Evolutionary conservation across 2,797 vertebrate species (phyloP).

Genomic region (Micromesistius poutassou): DNA sequence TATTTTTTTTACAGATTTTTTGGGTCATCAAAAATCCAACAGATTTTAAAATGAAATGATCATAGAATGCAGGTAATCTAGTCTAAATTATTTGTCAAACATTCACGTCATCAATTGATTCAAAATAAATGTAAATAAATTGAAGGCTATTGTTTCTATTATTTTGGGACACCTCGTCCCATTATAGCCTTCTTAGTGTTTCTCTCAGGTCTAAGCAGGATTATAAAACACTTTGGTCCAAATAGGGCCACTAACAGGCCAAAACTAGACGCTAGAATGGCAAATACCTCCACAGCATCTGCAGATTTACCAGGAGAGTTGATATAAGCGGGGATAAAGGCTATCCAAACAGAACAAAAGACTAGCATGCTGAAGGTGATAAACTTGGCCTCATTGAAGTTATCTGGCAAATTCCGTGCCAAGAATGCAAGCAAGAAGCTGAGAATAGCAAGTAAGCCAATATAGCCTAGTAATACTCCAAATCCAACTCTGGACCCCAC

Average conservation of each 20-base stretch:
- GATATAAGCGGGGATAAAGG: slow-evolving; percentile 68
- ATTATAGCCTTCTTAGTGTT: slow-evolving; percentile 68
- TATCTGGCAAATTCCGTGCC: slow-evolving; percentile 70
- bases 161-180: slow-evolving; percentile 14
- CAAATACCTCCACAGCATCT: slow-evolving; percentile 49
- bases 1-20: background rate
- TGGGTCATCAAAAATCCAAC: too few species aligned
- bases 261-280: slow-evolving; percentile 51
- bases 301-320: slow-evolving; percentile 53
- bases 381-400: slow-evolving; percentile 72
- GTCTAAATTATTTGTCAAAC: background rate
- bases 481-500: slow-evolving; percentile 60
- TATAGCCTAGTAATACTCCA: slow-evolving; percentile 67
- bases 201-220: slow-evolving; percentile 60
- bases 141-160: background rate
- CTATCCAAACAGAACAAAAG: slow-evolving; percentile 72
- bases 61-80: background rate
- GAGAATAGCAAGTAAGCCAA: slow-evolving; percentile 63
- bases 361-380: slow-evolving; percentile 77
- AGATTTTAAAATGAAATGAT: background rate
- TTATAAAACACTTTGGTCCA: slow-evolving; percentile 60
- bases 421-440: slow-evolving; percentile 72
- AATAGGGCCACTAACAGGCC: slow-evolving; percentile 46
- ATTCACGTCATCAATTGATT: background rate
- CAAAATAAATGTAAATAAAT: background rate